Evolutionary conservation across 92 coral and sea anemone genomes (phyloP).

Genomic region (Parazoanthus swiftii): DNA sequence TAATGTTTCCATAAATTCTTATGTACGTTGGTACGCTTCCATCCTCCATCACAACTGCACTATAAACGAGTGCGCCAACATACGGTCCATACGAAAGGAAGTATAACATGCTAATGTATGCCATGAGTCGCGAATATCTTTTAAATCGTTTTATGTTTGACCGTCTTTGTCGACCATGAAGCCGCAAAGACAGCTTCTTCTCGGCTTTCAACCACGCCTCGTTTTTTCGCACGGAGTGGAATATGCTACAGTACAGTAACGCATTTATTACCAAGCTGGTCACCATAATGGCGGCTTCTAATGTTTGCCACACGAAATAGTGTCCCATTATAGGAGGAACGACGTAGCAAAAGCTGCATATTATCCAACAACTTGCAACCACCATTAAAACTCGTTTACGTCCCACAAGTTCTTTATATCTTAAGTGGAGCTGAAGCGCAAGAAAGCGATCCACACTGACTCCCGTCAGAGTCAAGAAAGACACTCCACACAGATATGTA

Average conservation of each 20-base stretch:
- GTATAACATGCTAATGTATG: conserved; percentile 19
- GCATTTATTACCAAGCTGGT: background rate
- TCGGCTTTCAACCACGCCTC: conserved; percentile 22
- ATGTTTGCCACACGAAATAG: conserved; percentile 4
- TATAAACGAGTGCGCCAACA: background rate
- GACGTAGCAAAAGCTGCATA: conserved; percentile 1
- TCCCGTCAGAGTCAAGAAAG: conserved; percentile 1
- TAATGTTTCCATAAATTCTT: conserved; percentile 12
- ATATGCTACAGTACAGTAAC: background rate
- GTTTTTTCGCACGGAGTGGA: conserved; percentile 15
- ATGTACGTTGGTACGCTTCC: background rate
- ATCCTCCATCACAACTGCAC: background rate
- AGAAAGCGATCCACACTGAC: conserved; percentile 20
- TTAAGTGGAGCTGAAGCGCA: conserved; percentile 9
- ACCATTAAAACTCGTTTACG: background rate
- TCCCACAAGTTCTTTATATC: conserved; percentile 10
- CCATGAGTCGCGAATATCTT: conserved; percentile 10
- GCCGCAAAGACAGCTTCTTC: conserved; percentile 19
- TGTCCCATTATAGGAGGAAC: conserved; percentile 16
- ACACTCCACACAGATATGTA: conserved; percentile 28
- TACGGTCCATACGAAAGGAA: conserved; percentile 17
- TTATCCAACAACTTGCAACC: background rate
- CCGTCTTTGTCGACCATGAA: conserved; percentile 20
- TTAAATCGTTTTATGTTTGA: background rate
- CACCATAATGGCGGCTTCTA: background rate